Base-by-base conservation (phyloP, 2,888 invertebrate species). In the Netelia virgata region DNA sequence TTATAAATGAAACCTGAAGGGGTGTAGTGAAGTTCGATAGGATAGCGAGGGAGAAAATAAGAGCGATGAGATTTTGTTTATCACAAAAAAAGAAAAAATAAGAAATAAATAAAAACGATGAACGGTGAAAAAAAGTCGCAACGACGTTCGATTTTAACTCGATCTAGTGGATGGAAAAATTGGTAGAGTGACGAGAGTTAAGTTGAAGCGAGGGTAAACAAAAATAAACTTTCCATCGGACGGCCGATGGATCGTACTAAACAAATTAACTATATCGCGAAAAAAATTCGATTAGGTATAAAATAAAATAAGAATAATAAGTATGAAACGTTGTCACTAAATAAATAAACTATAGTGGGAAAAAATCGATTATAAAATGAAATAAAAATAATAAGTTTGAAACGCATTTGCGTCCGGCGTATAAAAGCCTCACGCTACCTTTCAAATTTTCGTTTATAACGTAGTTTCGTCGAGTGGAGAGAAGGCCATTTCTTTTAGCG, bases 371-470 rank as follows among this genome's bases (percentile, higher is more conserved):
- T 14, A 47, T 8, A 20, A 14, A n/a, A 50, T 61, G 18, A 68
- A 66, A 59, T 28, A 5, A 28, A 3, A 28, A 28, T 28, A 3
- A 28, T 28, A 28, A 3, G 6, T 28, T 5, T 5, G 28, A 5
- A 28, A 28, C 23, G 23, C n/a, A 23, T 3, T 3, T 23, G 1
- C 23, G 23, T 23, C 23, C 3, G 23, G 0, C 3, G 23, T 23
- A 23, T 23, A 23, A 23, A 23, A 23, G 23, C 3, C 3, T 23
- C 23, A 1, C 23, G 23, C 3, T 23, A 23, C 23, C 2, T 23
- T 23, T 23, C 23, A 23, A 23, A 53, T 72, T 43, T 28, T 70
- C 3, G 53, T 10, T 10, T 53, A 28, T 66, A 73, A 73, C 64
- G 64, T 73, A 79, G 47, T 73, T 57, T 43, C 20, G 43, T 43